Evolutionary conservation across 2,888 invertebrate species (phyloP), one percentile per base, ranked within the genome.

Genomic region (Dasypolia templi): DNA sequence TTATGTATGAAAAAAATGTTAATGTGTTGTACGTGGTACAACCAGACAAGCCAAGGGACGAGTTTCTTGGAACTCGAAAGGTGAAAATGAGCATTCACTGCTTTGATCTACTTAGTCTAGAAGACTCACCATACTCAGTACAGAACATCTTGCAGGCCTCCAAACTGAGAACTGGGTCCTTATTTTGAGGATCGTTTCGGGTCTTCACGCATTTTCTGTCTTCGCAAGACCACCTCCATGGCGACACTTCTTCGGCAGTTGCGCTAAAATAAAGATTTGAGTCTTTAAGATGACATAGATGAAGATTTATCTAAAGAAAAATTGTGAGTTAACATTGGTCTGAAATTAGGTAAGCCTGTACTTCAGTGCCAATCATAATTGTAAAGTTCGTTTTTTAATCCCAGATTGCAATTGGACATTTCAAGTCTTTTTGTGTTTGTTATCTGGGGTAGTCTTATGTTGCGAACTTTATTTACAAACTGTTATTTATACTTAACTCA

Each of bases 121-220:
- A 39, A 51, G 9, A 70, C 83, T 81, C 81, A 90, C 97, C 97
- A 67, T 95, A 93, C 46, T 97, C 95, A 44, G 96, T 96, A 87
- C 97, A 97, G 89, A 97, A 97, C 92, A 97, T 93, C 89, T 97
- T 97, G 92, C 97, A 97, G 44, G 97, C 97, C 79, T 97, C 95
- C 77, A 97, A 90, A 85, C 97, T 96, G 49, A 97, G 91, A 0
- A 96, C 96, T 0, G 90, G 93, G 1, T 93, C 94, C 0, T 84
- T 82, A 77, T 88, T 89, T 49, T 88, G 82, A 0, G 91, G 90
- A 22, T 93, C 91, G 46, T 92, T 89, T 39, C 91, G 90, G 0
- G 85, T 86, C 88, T 97, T 97, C 79, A 95, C 91, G 82, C 97
- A 97, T 63, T 91, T 93, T n/a, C 94, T 94, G n/a, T 95, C 88